phyloP scores from a whole-genome alignment of 2,888 invertebrate species.

The Conus canariensis region DNA sequence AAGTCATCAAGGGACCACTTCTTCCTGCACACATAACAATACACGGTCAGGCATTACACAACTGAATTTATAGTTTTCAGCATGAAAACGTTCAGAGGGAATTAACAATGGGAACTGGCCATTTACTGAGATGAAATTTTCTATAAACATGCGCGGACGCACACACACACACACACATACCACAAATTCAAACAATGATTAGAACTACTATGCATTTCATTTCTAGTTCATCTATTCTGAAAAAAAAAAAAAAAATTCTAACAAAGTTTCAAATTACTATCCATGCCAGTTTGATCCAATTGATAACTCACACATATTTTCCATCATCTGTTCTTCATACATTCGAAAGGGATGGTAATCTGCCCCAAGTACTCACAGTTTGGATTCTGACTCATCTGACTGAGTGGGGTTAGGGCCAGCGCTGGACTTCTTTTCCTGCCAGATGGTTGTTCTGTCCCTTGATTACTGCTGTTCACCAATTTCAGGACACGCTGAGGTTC shows the following conservation, averaged over 20 bases:
- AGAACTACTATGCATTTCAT: no score
- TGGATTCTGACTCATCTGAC: neutral
- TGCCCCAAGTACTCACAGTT: neutral
- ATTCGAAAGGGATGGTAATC: no score
- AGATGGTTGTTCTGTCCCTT: neutral
- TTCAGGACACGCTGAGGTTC: slow-evolving; percentile 52
- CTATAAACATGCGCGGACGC: neutral
- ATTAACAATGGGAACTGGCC: neutral
- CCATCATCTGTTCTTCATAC: no score
- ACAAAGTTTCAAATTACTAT: no score
- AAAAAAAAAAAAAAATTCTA: neutral
- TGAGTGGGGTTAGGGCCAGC: neutral
- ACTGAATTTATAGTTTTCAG: neutral
- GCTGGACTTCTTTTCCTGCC: neutral
- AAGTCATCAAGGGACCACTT: slow-evolving; percentile 89
- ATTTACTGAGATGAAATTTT: neutral
- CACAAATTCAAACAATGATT: neutral
- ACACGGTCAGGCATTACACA: neutral
- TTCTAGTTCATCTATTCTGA: neutral
- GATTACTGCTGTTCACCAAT: slow-evolving; percentile 39
- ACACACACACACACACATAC: neutral
- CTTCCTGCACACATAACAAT: slow-evolving; percentile 50
- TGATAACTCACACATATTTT: neutral
- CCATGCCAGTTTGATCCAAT: no score
- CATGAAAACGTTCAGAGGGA: neutral